Evolutionary conservation across 2,888 invertebrate genomes (phyloP).

Genomic region (Ophraella communa): DNA sequence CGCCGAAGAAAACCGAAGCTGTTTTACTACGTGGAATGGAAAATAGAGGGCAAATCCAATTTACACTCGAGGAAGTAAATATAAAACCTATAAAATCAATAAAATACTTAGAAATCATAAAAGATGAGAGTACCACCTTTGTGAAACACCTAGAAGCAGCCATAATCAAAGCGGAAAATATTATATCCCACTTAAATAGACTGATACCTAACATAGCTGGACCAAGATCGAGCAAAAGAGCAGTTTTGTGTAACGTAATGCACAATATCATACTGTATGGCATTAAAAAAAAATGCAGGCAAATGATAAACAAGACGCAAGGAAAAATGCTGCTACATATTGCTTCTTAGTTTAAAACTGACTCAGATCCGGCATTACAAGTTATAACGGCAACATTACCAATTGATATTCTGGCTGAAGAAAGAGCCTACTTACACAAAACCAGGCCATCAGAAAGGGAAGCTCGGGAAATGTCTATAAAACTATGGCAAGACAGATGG

Average conservation of each 20-base stretch:
- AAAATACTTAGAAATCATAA: neutral
- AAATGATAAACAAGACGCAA: neutral
- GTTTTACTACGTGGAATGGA: neutral
- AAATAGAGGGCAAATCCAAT: neutral
- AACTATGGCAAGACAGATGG: no score
- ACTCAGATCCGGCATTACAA: neutral
- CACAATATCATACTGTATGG: neutral
- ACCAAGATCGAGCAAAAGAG: neutral
- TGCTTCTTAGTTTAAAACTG: neutral
- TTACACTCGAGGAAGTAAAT: neutral
- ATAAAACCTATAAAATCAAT: neutral
- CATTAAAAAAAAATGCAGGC: neutral
- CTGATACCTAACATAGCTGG: neutral
- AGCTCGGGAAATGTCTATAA: no score
- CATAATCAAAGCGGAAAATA: neutral
- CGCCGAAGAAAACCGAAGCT: neutral
- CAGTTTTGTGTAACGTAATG: neutral
- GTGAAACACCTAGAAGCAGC: neutral
- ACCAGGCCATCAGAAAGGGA: no score
- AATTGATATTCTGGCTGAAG: neutral
- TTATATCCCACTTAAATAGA: neutral
- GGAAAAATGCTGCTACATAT: neutral
- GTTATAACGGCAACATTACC: neutral
- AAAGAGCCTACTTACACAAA: no score
- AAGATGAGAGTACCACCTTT: neutral